Conservation (phyloP, 2,888 invertebrate species). For the Drosophila maculinotata region DNA sequence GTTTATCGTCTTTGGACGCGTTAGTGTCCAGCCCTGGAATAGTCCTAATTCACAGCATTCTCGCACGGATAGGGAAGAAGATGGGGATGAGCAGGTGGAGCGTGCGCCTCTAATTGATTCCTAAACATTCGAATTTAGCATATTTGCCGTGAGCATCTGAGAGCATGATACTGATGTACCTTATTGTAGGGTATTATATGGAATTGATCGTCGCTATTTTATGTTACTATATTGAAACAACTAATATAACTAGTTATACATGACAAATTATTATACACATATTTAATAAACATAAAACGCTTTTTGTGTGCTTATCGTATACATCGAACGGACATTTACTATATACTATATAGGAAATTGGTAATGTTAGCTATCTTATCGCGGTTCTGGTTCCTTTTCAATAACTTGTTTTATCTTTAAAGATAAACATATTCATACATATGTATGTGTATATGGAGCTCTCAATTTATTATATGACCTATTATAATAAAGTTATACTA, state of each 20-base stretch:
- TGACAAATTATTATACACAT: constrained; percentile 36
- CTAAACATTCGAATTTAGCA: constrained; percentile 44
- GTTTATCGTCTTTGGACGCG: constrained; percentile 89
- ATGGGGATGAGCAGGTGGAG: constrained; percentile 26
- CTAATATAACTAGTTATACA: constrained; percentile 31
- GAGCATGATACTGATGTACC: constrained; percentile 67
- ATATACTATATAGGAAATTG: background rate
- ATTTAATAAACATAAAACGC: constrained; percentile 25
- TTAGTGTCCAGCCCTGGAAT: constrained; percentile 90
- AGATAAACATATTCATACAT: background rate
- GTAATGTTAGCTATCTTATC: background rate
- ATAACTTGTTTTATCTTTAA: background rate
- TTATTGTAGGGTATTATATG: constrained; percentile 52
- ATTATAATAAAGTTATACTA: background rate
- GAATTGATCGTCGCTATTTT: constrained; percentile 57
- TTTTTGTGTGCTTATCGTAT: constrained; percentile 31
- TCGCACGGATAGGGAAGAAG: constrained; percentile 8
- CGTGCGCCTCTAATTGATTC: constrained; percentile 58
- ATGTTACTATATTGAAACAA: constrained; percentile 23
- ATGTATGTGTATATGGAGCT: background rate
- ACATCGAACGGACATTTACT: background rate
- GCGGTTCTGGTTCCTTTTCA: background rate
- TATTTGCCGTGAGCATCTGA: constrained; percentile 31
- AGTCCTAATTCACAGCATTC: constrained; percentile 80
- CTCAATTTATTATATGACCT: background rate